Evolutionary conservation across 1,140 invertebrate species (phyloP).

Genomic region (Brachionus rubens): DNA sequence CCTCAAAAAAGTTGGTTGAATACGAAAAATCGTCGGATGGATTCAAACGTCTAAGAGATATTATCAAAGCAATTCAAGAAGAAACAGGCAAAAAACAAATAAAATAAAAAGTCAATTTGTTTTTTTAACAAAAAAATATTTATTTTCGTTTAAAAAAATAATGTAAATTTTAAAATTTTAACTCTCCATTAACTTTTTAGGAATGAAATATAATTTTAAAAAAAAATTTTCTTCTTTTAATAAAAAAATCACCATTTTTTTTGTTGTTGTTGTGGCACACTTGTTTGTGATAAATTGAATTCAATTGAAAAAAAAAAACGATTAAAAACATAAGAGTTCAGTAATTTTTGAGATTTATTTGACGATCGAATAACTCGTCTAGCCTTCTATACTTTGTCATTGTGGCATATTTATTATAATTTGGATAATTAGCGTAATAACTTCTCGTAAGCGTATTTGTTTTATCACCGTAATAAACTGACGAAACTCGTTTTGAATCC

Average conservation of each 20-base stretch:
- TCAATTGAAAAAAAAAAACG: too few relatives aligned
- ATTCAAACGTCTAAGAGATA: not conserved
- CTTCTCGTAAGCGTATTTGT: not conserved
- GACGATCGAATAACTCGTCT: constrained; percentile 9
- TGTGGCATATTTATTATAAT: not conserved
- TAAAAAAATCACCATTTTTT: too few relatives aligned
- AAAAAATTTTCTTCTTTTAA: too few relatives aligned
- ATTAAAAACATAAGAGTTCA: not conserved
- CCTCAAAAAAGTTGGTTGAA: constrained; percentile 30
- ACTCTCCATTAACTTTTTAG: too few relatives aligned
- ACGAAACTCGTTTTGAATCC: not conserved
- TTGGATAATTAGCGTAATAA: not conserved
- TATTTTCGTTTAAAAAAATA: too few relatives aligned
- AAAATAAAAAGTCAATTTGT: too few relatives aligned
- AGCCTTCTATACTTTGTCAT: constrained; percentile 1
- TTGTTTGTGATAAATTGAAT: too few relatives aligned
- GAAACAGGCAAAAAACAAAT: not conserved
- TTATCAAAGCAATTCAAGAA: not conserved
- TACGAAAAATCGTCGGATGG: constrained; percentile 8
- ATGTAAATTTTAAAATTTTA: too few relatives aligned
- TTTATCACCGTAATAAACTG: not conserved
- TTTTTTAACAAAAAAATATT: too few relatives aligned
- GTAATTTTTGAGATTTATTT: constrained; percentile 2
- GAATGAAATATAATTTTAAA: too few relatives aligned
- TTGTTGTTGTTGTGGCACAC: too few relatives aligned